Evolutionary conservation across 2,797 vertebrate genomes (phyloP).

Genomic region (Pseudocheirus occidentalis): DNA sequence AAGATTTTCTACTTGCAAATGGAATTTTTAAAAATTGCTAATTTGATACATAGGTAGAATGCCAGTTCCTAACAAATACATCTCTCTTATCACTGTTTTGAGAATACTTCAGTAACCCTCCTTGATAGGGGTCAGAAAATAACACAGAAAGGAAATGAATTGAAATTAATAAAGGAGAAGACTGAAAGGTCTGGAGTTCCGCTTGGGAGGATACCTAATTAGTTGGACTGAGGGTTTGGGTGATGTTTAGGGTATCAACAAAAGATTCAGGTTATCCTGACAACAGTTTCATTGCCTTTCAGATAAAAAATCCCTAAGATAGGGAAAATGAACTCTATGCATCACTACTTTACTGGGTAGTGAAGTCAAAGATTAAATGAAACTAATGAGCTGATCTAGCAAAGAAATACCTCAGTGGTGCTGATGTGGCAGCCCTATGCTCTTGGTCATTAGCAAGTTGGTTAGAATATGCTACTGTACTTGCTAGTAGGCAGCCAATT

Average conservation of each 20-base stretch:
- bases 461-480: neutral
- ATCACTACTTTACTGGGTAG: neutral
- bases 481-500: neutral
- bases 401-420: neutral
- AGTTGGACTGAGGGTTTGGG: slow-evolving; percentile 35
- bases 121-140: slow-evolving; percentile 51
- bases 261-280: slow-evolving; percentile 44
- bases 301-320: slow-evolving; percentile 23
- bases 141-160: slow-evolving; percentile 48
- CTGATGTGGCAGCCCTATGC: neutral
- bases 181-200: slow-evolving; percentile 48
- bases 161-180: slow-evolving; percentile 47
- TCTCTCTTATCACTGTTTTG: slow-evolving; percentile 49
- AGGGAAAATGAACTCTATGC: slow-evolving; percentile 29
- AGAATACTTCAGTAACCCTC: slow-evolving; percentile 34
- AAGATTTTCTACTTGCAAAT: slow-evolving; percentile 71
- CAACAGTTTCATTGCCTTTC: slow-evolving; percentile 53
- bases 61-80: slow-evolving; percentile 49
- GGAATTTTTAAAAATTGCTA: slow-evolving; percentile 61
- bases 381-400: neutral
- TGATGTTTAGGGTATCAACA: slow-evolving; percentile 31
- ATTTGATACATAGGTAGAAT: slow-evolving; percentile 46
- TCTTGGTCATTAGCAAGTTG: slow-evolving; percentile 4
- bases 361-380: slow-evolving; percentile 20
- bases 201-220: slow-evolving; percentile 47